Evolutionary conservation across 2,797 vertebrate genomes (phyloP).

Genomic region (Molothrus aeneus): DNA sequence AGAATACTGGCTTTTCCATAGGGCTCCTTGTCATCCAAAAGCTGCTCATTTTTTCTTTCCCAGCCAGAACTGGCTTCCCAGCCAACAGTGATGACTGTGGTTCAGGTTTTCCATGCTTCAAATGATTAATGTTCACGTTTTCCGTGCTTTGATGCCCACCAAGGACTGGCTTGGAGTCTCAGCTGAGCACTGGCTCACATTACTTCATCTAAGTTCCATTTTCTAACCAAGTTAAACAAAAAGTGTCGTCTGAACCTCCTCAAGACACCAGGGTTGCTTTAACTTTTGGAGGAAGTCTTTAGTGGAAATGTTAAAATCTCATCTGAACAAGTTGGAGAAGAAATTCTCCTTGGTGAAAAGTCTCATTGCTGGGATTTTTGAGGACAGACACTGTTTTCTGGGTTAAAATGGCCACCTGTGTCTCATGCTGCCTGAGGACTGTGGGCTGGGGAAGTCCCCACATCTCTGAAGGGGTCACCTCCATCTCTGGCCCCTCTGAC

Average conservation of each 20-base stretch:
- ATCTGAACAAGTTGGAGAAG: not conserved
- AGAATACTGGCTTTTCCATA: not conserved
- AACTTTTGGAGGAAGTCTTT: not conserved
- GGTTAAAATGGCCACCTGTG: not conserved
- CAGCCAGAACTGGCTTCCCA: not conserved
- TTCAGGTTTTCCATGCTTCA: not conserved
- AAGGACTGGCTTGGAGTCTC: not conserved
- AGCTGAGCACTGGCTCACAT: not conserved
- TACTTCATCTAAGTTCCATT: not conserved
- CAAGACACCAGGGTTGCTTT: not conserved
- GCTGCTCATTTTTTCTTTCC: not conserved
- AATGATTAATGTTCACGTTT: not conserved
- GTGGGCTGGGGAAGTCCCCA: not conserved
- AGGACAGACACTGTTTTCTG: not conserved
- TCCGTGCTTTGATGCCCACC: not conserved
- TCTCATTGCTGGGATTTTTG: not conserved
- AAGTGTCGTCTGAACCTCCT: not conserved
- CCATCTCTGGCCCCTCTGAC: not conserved
- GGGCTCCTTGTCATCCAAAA: not conserved
- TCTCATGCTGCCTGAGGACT: not conserved
- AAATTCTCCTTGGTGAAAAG: not conserved
- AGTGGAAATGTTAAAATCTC: not conserved
- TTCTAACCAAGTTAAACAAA: not conserved
- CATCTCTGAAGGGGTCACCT: not conserved
- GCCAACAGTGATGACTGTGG: not conserved